Evolutionary conservation across 1,140 invertebrate species (phyloP), one percentile per base, ranked within the genome.

Genomic region (Apis florea): DNA sequence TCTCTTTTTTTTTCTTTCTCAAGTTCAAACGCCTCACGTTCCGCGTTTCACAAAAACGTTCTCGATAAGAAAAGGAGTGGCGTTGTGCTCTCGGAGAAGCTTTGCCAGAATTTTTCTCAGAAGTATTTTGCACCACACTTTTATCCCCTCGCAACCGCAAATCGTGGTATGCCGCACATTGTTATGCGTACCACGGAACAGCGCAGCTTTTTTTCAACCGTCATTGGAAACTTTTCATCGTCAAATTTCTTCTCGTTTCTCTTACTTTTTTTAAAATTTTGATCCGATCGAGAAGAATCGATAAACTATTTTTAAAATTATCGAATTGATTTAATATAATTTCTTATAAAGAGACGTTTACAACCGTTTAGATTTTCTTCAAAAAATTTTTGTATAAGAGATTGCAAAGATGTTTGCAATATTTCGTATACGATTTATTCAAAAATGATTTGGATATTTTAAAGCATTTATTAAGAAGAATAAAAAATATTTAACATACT

Each of bases 81-180:
- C 68, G 17, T 47, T 13, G 49, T 17, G 51, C 58, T 12, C 13
- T 2, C 63, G 63, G 24, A 51, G 61, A 49, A 73, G 54, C 70
- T 66, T 40, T 12, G 83, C 58, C 77, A 79, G 85, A 82, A 82
- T 63, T 77, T 77, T 82, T 82, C 80, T 84, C 53, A 80, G 78
- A 79, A 84, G 56, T 66, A 71, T 73, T 84, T 82, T 69, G 63
- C 83, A 81, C 79, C 61, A 71, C 21, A 58, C 63, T 81, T 81
- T 81, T 74, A 75, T 81, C 61, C 70, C 53, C 31, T 66, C 78
- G 78, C 51, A 71, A 74, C 70, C 75, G 75, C 75, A 70, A 66
- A 78, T 79, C 67, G 40, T 64, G 82, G 77, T 63, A 83, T 79
- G 77, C 77, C 70, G 69, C 24, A 15, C 64, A 84, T 83, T 72